These are phyloP conservation scores for Netelia fuscicornis DNA, from an alignment of 2,888 invertebrate species.

Conservation along the genomic window DNA sequence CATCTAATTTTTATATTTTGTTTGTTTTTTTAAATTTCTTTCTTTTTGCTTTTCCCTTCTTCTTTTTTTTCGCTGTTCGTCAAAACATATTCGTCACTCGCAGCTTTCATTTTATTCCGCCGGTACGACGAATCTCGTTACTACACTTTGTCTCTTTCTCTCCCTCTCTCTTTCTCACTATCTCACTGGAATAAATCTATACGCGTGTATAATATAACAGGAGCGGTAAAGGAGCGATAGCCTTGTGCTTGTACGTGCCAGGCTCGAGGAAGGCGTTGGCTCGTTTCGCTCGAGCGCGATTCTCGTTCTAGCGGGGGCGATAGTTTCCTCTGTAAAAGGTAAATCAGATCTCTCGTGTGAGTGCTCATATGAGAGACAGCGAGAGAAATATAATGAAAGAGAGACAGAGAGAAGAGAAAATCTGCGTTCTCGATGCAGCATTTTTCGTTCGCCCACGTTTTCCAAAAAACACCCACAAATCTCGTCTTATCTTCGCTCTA, in stretches of 20 bases:
- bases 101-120: too few species aligned
- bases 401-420: background rate
- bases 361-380: background rate
- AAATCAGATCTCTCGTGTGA: slow-evolving; percentile 15
- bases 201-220: background rate
- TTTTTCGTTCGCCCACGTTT: too few species aligned
- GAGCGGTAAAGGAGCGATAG: slow-evolving; percentile 59
- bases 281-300: slow-evolving; percentile 76
- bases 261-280: slow-evolving; percentile 77
- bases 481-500: background rate
- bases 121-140: too few species aligned
- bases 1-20: too few species aligned
- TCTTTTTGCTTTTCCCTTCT: too few species aligned
- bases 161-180: background rate
- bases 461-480: background rate
- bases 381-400: background rate
- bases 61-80: too few species aligned
- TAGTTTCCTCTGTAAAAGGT: slow-evolving; percentile 11
- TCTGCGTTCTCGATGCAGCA: too few species aligned
- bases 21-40: too few species aligned
- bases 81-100: too few species aligned
- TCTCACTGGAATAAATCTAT: slow-evolving; percentile 13
- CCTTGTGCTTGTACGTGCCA: slow-evolving; percentile 65
- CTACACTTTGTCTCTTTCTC: background rate
- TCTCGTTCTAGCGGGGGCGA: slow-evolving; percentile 62